Evolutionary conservation across 2,888 invertebrate species (phyloP).

Genomic region (Conistra vaccinii): DNA sequence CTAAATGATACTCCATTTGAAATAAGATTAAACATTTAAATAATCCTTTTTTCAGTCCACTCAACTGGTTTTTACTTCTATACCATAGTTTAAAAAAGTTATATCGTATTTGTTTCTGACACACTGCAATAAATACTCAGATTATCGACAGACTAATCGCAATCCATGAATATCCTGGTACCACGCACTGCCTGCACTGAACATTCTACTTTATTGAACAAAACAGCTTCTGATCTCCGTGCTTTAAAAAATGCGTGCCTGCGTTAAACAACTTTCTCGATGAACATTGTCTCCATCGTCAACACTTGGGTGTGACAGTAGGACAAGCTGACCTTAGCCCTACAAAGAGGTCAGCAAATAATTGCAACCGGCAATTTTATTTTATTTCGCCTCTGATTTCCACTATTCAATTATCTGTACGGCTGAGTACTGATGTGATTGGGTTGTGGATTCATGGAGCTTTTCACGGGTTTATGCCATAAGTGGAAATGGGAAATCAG

Average conservation of each 20-base stretch:
- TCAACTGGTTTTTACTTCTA: no score
- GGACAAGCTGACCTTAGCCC: slow-evolving; percentile 59
- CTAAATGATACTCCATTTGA: no score
- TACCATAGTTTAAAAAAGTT: no score
- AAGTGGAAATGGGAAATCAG: slow-evolving; percentile 19
- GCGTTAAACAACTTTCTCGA: neutral
- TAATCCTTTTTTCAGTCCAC: no score
- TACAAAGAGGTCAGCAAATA: slow-evolving; percentile 68
- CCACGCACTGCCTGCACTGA: neutral
- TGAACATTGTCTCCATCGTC: neutral
- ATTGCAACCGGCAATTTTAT: slow-evolving; percentile 72
- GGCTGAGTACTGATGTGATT: slow-evolving; percentile 59
- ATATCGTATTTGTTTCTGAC: no score
- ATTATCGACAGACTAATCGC: no score
- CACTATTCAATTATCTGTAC: slow-evolving; percentile 72
- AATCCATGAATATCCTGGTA: neutral
- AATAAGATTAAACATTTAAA: no score
- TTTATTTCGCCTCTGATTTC: slow-evolving; percentile 71
- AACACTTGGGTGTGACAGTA: slow-evolving; percentile 64
- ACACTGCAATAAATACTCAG: neutral
- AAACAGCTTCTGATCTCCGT: neutral
- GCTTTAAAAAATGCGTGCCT: neutral
- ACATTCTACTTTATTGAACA: neutral
- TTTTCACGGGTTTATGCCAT: slow-evolving; percentile 40
- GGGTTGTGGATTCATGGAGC: slow-evolving; percentile 39